Base-by-base conservation (phyloP, 2,888 invertebrate species). In the Noctua pronuba region DNA sequence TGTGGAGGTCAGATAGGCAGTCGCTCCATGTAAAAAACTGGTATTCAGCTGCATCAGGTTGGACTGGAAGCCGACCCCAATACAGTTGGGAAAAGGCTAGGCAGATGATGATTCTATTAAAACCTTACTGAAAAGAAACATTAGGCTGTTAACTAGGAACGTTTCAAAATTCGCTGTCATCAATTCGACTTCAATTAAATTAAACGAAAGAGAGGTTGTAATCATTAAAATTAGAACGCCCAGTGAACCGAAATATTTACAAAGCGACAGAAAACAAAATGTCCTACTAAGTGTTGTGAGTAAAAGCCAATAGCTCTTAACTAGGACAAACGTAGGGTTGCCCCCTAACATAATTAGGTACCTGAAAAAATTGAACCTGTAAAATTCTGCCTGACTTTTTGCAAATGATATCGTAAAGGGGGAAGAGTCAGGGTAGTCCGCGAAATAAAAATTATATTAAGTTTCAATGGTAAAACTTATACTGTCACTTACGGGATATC, bases 201-300 rank as follows among this genome's bases (percentile, higher is more conserved):
- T 64, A 82, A 65, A 58, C 68, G 55, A 77, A 65, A 74, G 60
- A n/a, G 68, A 73, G 64, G 67, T 65, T 38, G 41, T 35, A 72
- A 66, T 73, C 62, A 77, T 84, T 80, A 77, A 68, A 84, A 89
- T 89, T 86, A 86, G 85, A 88, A 85, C 80, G 86, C 68, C 82
- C 76, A 88, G 83, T 89, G 85, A 85, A 88, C 73, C 85, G 85
- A 84, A 81, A 83, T 87, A 90, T 90, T 88, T 88, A 86, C 85
- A 90, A 88, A 89, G 85, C 82, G 81, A 83, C 79, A 81, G 80
- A 84, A 89, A 89, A 88, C 80, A 83, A 88, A 90, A 88, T 88
- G 88, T 86, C 79, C 84, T 79, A 87, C 84, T 86, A 82, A 89
- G 82, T 84, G 79, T 84, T 76, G 73, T 83, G 81, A 86, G 82